Evolutionary conservation across 2,888 invertebrate species (phyloP).

Genomic region (Seladonia tumulorum): DNA sequence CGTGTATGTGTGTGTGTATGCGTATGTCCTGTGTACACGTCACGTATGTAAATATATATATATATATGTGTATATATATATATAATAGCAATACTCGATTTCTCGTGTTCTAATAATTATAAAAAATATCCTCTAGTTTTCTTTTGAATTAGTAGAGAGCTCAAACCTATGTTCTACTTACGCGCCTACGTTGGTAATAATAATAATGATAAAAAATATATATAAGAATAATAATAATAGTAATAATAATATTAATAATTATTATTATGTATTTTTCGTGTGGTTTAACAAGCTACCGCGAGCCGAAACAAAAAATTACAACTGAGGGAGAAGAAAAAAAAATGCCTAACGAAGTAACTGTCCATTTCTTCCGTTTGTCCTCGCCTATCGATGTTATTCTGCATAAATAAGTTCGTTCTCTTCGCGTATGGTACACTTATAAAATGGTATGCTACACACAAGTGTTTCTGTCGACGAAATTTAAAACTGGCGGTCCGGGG

Average conservation of each 20-base stretch:
- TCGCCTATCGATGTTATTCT: slow-evolving; percentile 51
- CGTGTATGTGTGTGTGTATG: neutral
- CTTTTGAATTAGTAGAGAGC: slow-evolving; percentile 81
- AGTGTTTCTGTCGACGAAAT: slow-evolving; percentile 50
- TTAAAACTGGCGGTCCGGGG: slow-evolving; percentile 53
- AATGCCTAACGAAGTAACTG: slow-evolving; percentile 81
- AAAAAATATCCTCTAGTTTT: slow-evolving; percentile 78
- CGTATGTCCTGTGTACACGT: neutral
- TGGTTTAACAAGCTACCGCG: slow-evolving; percentile 72
- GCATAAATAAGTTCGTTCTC: slow-evolving; percentile 64
- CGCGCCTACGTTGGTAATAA: slow-evolving; percentile 67
- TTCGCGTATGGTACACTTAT: slow-evolving; percentile 64
- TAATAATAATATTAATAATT: slow-evolving; percentile 60
- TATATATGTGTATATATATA: neutral
- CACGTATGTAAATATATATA: neutral
- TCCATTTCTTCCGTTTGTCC: slow-evolving; percentile 72
- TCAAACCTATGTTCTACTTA: slow-evolving; percentile 77
- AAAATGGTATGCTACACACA: slow-evolving; percentile 55
- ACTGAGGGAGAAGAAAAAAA: slow-evolving; percentile 69
- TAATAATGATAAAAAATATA: slow-evolving; percentile 59
- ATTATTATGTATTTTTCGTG: slow-evolving; percentile 57
- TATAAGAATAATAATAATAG: slow-evolving; percentile 47
- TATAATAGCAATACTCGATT: slow-evolving; percentile 82
- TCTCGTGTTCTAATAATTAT: slow-evolving; percentile 76
- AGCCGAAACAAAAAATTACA: slow-evolving; percentile 67